Base-by-base conservation (phyloP, 2,888 invertebrate species). In the Cataglyphis albicans region DNA sequence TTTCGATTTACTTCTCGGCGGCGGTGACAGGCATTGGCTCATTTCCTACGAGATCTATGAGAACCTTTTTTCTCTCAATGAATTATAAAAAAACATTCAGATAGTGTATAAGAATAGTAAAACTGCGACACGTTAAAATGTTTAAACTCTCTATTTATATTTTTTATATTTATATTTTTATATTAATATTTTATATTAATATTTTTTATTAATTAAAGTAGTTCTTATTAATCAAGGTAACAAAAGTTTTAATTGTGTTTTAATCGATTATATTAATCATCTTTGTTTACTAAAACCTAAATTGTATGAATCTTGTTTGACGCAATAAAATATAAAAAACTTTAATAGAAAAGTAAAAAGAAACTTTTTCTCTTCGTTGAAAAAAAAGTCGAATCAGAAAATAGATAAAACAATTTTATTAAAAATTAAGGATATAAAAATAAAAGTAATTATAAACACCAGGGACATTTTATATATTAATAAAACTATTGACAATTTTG, bases 11-110 rank as follows among this genome's bases (percentile, higher is more conserved):
- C 55, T 15, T 70, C 25, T 3, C 55, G n/a, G 18, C 32, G 29
- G 61, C 0, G 48, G 35, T 65, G 68, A 41, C 64, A 29, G 57
- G 12, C 57, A 21, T 3, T 64, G 55, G 35, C 68, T 21, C 38
- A 72, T 87, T 82, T 67, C 59, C 15, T 59, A 29, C 2, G 29
- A 29, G 82, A 64, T 35, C 18, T 52, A 9, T 4, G 52, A 18
- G 35, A 52, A 70, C 52, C 64, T 57, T 70, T 63, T 18, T 57
- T 44, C 48, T 52, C 6, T 10, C 32, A n/a, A n/a, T 57, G 32
- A n/a, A 7, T 3, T n/a, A 83, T 52, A 57, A 87, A 83, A 87
- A 38, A 52, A 18, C 0, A 15, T 63, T 76, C 18, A 5, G 21
- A 38, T 59, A 57, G 32, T 3, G 29, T 29, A 18, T 5, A 10